Evolutionary conservation across 2,888 invertebrate genomes (phyloP).

Genomic region (Graphium colonna): DNA sequence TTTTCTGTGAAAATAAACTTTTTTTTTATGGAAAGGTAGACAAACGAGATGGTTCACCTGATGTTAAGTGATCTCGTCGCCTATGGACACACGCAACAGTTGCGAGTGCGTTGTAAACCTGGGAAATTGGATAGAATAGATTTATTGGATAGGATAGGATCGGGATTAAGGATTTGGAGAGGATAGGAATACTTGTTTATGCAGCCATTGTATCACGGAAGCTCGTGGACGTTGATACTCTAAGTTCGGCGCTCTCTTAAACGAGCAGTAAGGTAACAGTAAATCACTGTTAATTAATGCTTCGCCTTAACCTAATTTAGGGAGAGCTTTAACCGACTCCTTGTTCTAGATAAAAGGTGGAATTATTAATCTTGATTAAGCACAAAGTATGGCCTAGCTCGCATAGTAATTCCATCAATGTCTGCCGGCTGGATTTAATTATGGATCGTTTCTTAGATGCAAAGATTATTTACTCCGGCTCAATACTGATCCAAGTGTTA

Average conservation of each 20-base stretch:
- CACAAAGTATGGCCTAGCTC: constrained; percentile 2
- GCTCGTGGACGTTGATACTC: background rate
- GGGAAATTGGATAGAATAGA: too few species aligned
- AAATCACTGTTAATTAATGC: constrained; percentile 20
- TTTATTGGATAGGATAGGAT: too few species aligned
- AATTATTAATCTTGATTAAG: constrained; percentile 18
- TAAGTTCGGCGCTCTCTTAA: background rate
- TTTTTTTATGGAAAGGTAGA: too few species aligned
- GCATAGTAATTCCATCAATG: constrained; percentile 2
- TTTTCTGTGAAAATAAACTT: too few species aligned
- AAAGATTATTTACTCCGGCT: background rate
- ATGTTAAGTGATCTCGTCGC: too few species aligned
- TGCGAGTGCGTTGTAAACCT: too few species aligned
- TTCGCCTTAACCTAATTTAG: constrained; percentile 22
- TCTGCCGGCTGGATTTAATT: background rate
- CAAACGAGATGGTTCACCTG: too few species aligned
- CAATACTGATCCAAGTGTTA: too few species aligned
- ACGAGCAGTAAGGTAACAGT: constrained; percentile 17
- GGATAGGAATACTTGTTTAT: too few species aligned
- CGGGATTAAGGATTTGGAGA: too few species aligned
- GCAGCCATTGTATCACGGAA: background rate
- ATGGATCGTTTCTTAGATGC: background rate
- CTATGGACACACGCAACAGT: too few species aligned
- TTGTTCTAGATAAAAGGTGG: constrained; percentile 8
- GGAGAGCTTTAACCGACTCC: constrained; percentile 16